A percentile compares a stretch with the other conserved stretches of the same genome.
Conservation (phyloP, 2,797 vertebrate species). For the Chrysocyon brachyurus region DNA sequence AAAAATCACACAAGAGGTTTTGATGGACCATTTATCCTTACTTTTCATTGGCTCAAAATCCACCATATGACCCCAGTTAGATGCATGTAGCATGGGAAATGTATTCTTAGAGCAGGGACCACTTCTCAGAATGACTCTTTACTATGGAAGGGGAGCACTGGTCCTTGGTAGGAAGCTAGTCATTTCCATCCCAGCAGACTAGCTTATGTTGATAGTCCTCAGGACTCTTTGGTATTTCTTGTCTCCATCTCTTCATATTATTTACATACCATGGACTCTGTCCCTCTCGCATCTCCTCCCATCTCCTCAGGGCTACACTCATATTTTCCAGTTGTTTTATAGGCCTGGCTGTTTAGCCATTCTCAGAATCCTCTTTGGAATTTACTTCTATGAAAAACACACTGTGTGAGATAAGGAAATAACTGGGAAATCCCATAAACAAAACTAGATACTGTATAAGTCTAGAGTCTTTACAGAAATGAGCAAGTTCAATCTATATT, state of each 20-base stretch:
- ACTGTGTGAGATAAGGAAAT: not conserved
- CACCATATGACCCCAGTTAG: not conserved
- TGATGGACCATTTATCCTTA: not conserved
- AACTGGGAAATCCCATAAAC: not conserved
- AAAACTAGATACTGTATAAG: not conserved
- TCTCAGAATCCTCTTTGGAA: slow-evolving; percentile 15
- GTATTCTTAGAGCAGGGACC: not conserved
- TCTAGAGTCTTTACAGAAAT: not conserved
- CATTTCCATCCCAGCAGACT: not conserved
- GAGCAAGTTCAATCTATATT: not conserved
- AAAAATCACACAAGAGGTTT: not conserved
- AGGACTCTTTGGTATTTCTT: not conserved
- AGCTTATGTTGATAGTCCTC: not conserved
- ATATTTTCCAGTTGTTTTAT: slow-evolving; percentile 9
- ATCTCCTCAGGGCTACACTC: not conserved
- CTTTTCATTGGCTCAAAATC: not conserved
- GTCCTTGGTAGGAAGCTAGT: not conserved
- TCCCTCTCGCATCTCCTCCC: not conserved
- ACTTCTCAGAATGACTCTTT: not conserved
- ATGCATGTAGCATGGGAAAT: not conserved
- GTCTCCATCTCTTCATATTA: not conserved
- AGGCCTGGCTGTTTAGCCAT: not conserved
- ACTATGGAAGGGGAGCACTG: not conserved
- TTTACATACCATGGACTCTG: not conserved
- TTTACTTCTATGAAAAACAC: not conserved